A percentile compares a stretch with the other conserved stretches of the same genome.
Evolutionary conservation across 2,888 invertebrate genomes (phyloP).

Genomic region (Lasioglossum malachurum): DNA sequence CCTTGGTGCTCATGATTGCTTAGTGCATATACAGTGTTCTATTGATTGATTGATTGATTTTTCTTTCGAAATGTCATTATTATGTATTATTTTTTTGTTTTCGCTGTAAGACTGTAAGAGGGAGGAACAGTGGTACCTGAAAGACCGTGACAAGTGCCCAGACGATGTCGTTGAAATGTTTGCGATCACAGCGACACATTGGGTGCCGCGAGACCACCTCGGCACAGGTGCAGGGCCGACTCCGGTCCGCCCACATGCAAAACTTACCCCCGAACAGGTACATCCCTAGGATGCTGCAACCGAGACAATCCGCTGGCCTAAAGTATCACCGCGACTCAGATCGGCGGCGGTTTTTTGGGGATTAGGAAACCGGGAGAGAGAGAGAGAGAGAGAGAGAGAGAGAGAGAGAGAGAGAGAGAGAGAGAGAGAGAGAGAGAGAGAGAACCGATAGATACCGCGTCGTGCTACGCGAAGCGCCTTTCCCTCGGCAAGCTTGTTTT

Average conservation of each 20-base stretch:
- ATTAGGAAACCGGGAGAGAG: not conserved
- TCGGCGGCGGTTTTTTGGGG: conserved; percentile 23
- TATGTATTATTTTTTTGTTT: not conserved
- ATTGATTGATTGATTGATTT: not conserved
- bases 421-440: not conserved
- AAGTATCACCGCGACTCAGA: conserved; percentile 78
- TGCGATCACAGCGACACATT: conserved; percentile 98
- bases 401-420: not conserved
- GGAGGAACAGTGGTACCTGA: conserved; percentile 89
- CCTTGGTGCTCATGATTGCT: conserved; percentile 49
- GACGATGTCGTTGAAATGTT: conserved; percentile 99
- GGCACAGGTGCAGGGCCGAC: conserved; percentile 95
- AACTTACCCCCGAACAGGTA: conserved; percentile 99
- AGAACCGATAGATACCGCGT: conserved; percentile 9
- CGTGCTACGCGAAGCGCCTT: conserved; percentile 35
- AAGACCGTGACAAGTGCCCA: conserved; percentile 99
- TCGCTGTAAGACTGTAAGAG: conserved; percentile 51
- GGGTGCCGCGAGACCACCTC: conserved; percentile 95
- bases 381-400: not conserved
- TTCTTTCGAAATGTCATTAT: not conserved
- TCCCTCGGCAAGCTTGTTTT: not conserved
- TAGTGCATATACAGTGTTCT: conserved; percentile 41
- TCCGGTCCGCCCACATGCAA: conserved; percentile 97
- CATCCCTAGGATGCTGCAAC: conserved; percentile 99
- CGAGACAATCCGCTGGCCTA: conserved; percentile 84